Conservation (phyloP, 2,888 invertebrate species). For the Lasioglossum leucozonium region DNA sequence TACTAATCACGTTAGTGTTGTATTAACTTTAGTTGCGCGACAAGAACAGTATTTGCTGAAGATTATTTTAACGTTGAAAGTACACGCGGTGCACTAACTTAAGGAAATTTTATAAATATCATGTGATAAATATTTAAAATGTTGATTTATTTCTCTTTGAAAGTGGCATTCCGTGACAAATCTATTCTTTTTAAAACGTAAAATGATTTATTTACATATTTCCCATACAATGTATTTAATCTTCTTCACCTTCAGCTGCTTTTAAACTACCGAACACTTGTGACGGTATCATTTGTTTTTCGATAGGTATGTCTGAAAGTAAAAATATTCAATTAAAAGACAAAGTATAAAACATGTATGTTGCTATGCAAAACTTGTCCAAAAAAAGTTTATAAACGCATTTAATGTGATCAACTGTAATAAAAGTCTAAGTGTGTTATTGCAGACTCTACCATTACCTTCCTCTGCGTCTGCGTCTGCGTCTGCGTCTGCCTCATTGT, state of each 20-base stretch:
- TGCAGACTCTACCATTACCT: conserved; percentile 75
- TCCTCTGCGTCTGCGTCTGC: conserved; percentile 81
- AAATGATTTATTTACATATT: conserved; percentile 47
- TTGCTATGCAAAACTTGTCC: conserved; percentile 28
- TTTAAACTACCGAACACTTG: conserved; percentile 96
- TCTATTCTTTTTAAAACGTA: conserved; percentile 5
- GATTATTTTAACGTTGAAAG: conserved; percentile 33
- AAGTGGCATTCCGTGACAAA: conserved; percentile 17
- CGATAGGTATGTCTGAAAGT: conserved; percentile 88
- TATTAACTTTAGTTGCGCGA: conserved; percentile 14
- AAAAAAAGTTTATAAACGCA: conserved; percentile 48
- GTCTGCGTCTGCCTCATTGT: conserved; percentile 85
- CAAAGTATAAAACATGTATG: conserved; percentile 21
- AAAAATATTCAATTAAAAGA: conserved; percentile 31
- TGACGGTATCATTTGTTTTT: conserved; percentile 94
- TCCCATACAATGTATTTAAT: conserved; percentile 42
- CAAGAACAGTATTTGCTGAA: conserved; percentile 13
- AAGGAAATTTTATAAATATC: conserved; percentile 18
- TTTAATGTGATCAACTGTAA: conserved; percentile 38
- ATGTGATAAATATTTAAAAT: conserved; percentile 37
- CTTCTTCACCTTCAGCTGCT: conserved; percentile 65
- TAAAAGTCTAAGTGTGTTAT: conserved; percentile 42
- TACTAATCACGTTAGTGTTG: conserved; percentile 34
- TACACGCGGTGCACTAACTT: conserved; percentile 6
- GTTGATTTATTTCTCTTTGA: conserved; percentile 22